Evolutionary conservation across 2,113 vertebrate species (phyloP).

Genomic region (Saimiri boliviensis): DNA sequence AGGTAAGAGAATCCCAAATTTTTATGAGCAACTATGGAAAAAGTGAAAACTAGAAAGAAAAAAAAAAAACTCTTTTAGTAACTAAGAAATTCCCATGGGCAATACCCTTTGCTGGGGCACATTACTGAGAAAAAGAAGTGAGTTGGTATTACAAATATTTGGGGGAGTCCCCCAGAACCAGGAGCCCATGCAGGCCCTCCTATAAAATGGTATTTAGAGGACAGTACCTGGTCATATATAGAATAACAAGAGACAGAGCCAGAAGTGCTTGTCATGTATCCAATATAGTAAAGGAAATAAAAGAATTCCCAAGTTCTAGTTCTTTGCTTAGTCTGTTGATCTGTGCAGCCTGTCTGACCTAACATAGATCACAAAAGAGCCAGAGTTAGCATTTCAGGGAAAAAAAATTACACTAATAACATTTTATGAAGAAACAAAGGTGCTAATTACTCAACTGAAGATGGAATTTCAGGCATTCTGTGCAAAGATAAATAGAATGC

Average conservation of each 20-base stretch:
- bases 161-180: neutral
- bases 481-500: neutral
- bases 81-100: neutral
- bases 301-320: conserved; percentile 37
- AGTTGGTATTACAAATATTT: neutral
- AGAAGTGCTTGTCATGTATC: conserved; percentile 28
- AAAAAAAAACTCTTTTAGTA: neutral
- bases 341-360: conserved; percentile 56
- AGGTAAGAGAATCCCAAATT: neutral
- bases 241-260: conserved; percentile 36
- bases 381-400: conserved; percentile 18
- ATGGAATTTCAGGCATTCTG: neutral
- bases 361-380: conserved; percentile 53
- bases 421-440: neutral
- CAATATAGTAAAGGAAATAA: conserved; percentile 54
- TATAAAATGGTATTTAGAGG: neutral
- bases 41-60: too few relatives aligned
- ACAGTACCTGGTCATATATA: conserved; percentile 28
- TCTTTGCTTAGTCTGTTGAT: conserved; percentile 46
- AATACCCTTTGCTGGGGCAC: neutral
- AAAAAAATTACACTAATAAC: neutral
- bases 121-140: neutral
- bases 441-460: neutral
- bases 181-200: neutral
- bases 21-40: neutral